These are phyloP conservation scores for Ophioninae sp. DNA, from an alignment of 2,888 invertebrate species.

Conservation along the genomic window DNA sequence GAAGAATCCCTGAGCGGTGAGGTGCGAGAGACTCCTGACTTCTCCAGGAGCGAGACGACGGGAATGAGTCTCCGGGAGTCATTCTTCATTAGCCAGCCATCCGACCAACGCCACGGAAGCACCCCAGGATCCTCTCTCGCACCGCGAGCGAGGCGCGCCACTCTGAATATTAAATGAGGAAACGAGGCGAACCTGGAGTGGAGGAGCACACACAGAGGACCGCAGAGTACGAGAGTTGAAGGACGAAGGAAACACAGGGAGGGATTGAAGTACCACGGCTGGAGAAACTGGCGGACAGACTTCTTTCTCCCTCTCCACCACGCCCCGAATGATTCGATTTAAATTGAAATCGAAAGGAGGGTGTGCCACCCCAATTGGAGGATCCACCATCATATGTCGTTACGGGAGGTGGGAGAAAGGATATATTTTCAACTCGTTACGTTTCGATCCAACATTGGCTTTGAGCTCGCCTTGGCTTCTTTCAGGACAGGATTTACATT, in stretches of 20 bases:
- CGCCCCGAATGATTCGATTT: slow-evolving; percentile 69
- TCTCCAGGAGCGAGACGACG: slow-evolving; percentile 46
- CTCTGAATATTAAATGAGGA: slow-evolving; percentile 64
- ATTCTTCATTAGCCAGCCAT: slow-evolving; percentile 66
- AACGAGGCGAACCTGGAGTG: slow-evolving; percentile 51
- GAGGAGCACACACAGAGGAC: slow-evolving; percentile 13
- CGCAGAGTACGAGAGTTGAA: slow-evolving; percentile 26
- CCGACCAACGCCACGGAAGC: slow-evolving; percentile 44
- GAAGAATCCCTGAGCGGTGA: slow-evolving; percentile 13
- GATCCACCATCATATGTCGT: background rate
- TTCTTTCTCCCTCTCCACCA: slow-evolving; percentile 45
- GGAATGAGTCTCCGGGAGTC: slow-evolving; percentile 60
- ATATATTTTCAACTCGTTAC: background rate
- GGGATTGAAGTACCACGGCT: slow-evolving; percentile 20
- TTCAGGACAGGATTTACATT: background rate
- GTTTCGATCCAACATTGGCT: background rate
- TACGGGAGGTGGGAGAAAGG: background rate
- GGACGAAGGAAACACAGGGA: slow-evolving; percentile 28
- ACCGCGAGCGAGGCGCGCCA: slow-evolving; percentile 46
- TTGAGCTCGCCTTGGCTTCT: background rate
- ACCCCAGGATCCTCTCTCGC: slow-evolving; percentile 25
- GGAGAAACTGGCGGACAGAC: slow-evolving; percentile 25
- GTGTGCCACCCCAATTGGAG: background rate
- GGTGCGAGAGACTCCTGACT: slow-evolving; percentile 56
- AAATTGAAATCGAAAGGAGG: slow-evolving; percentile 68